Base-by-base conservation (phyloP, 2,888 invertebrate species). In the Amphimallon solstitiale region DNA sequence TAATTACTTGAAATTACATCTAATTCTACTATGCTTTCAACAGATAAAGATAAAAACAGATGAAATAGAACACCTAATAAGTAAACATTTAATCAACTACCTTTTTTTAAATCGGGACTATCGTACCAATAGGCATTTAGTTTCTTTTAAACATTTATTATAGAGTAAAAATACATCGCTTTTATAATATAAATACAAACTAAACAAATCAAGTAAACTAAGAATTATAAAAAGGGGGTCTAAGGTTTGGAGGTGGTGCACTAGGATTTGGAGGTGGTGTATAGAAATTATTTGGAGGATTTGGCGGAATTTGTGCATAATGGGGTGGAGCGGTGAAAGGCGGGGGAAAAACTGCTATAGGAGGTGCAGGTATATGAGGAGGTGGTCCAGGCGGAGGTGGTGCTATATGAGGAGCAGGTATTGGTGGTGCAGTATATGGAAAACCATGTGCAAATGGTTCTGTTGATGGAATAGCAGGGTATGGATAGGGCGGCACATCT, bases 381-480 rank as follows among this genome's bases (percentile, higher is more conserved):
- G 83, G 86, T 43, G 85, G 83, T 0, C 84, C 81, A 0, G 84
- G 81, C 69, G 84, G 86, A 61, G 83, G 82, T 54, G 85, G 80
- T 1, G 82, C 70, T 64, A 79, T 70, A 71, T 79, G 80, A 1
- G 76, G 75, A 2, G 77, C 75, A 40, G 61, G 75, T 56, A 63
- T 71, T 60, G 62, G 74, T 54, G 62, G 74, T 12, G 73, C 70
- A 19, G 72, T 68, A 62, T 71, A 73, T 10, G 76, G 68, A 40
- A 65, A 70, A 17, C 69, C 43, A 45, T 68, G 56, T 0, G 54
- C n/a, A 56, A 70, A 72, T 0, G 68, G 66, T n/a, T 67, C 34
- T 78, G 76, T 4, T 80, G 74, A 9, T 10, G 74, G 64, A 38
- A 73, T 70, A 5, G 73, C 67, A 12, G 82, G 78, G 46, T 84